A percentile compares a stretch with the other conserved stretches of the same genome.
Evolutionary conservation across 2,113 vertebrate species (phyloP).

Genomic region (Acanthisitta chloris): DNA sequence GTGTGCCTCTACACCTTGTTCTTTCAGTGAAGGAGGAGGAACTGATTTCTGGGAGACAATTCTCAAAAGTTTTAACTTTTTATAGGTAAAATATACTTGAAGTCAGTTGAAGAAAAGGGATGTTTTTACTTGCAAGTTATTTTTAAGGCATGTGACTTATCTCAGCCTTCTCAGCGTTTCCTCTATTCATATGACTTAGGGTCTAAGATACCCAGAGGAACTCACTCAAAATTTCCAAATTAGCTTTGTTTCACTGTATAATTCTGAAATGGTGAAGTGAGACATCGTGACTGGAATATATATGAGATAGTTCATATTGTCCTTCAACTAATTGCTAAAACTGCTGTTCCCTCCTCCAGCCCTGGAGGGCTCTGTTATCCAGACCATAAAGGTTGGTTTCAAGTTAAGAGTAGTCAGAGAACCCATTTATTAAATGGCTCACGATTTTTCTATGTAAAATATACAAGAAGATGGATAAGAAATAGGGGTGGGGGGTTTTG

Average conservation of each 20-base stretch:
- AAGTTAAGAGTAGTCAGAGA: not conserved
- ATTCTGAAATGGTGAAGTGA: not conserved
- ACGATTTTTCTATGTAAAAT: not conserved
- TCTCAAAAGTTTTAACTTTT: not conserved
- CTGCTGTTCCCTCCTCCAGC: not conserved
- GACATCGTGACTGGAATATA: not conserved
- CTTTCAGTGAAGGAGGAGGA: not conserved
- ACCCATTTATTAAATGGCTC: not conserved
- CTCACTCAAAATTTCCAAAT: constrained; percentile 29
- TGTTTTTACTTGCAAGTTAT: not conserved
- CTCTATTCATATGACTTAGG: constrained; percentile 35
- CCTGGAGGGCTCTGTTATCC: not conserved
- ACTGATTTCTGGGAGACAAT: not conserved
- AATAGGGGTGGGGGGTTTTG: no score
- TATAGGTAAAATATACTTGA: not conserved
- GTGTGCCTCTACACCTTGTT: not conserved
- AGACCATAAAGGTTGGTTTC: not conserved
- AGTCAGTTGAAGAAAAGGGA: not conserved
- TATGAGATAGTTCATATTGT: not conserved
- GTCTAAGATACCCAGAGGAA: constrained; percentile 4
- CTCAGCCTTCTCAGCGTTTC: constrained; percentile 1
- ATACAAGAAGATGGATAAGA: not conserved
- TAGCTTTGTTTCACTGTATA: not conserved
- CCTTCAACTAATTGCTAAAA: not conserved
- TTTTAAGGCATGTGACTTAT: constrained; percentile 36